phyloP scores from a whole-genome alignment of 2,888 invertebrate species.

The Scaptomyza tumidula region DNA sequence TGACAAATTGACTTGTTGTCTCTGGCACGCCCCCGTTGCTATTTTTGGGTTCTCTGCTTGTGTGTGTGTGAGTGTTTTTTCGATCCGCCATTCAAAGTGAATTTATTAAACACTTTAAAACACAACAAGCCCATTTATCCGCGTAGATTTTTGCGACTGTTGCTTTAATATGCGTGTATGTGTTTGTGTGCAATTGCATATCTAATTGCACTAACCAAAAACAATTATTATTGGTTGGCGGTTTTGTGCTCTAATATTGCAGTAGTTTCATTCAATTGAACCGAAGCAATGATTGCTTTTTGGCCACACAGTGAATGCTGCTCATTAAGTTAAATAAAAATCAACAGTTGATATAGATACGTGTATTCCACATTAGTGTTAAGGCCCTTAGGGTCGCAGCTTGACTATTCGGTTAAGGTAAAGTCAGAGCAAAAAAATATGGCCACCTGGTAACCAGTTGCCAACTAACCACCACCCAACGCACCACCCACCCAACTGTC shows the following conservation, averaged over 20 bases:
- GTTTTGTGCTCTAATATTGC: constrained; percentile 23
- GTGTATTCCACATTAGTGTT: not conserved
- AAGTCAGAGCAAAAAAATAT: not conserved
- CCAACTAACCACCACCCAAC: not conserved
- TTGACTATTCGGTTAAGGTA: not conserved
- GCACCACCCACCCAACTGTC: not conserved
- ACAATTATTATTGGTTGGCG: constrained; percentile 27
- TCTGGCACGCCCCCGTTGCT: constrained; percentile 44
- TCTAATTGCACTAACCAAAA: constrained; percentile 49
- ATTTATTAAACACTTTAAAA: constrained; percentile 64
- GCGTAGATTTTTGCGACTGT: not conserved
- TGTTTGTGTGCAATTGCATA: constrained; percentile 20
- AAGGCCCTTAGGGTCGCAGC: not conserved
- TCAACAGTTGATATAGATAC: not conserved
- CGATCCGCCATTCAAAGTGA: constrained; percentile 44
- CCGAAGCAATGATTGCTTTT: constrained; percentile 19
- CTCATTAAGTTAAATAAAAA: constrained; percentile 34
- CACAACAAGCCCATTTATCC: constrained; percentile 22
- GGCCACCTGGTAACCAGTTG: no score
- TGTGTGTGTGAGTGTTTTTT: not conserved
- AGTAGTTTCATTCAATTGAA: constrained; percentile 30
- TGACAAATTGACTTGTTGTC: constrained; percentile 72
- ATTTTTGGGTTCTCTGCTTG: constrained; percentile 35
- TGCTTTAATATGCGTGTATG: constrained; percentile 21
- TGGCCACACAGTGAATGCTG: constrained; percentile 1